Evolutionary conservation across 23 tunicate species (phyloP).

Genomic region (Pegea sp.): DNA sequence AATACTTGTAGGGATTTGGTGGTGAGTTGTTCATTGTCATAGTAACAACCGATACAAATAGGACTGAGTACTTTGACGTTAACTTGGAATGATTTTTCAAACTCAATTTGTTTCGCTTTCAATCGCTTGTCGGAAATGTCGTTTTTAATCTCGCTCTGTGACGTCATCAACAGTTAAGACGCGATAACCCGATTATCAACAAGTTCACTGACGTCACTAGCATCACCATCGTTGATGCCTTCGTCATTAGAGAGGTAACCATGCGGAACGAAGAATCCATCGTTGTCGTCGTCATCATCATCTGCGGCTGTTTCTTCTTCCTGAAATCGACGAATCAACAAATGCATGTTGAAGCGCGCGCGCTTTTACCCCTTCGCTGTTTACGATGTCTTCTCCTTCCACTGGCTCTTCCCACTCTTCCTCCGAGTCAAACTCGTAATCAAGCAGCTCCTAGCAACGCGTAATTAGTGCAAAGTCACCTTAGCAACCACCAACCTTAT

Average conservation of each 20-base stretch:
- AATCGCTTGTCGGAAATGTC: constrained; percentile 48
- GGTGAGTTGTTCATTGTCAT: constrained; percentile 3
- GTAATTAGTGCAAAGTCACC: neutral
- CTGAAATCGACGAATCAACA: constrained; percentile 3
- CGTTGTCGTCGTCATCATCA: constrained; percentile 81
- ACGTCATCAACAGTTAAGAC: neutral
- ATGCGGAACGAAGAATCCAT: constrained; percentile 98
- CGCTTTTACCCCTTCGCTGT: constrained; percentile 69
- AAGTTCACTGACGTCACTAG: neutral
- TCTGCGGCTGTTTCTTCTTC: constrained; percentile 72
- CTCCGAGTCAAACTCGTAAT: constrained; percentile 87
- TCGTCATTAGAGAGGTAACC: constrained; percentile 93
- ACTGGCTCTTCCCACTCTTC: constrained; percentile 94
- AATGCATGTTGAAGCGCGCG: no score
- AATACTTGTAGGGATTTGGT: neutral
- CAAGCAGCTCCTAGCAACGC: constrained; percentile 39
- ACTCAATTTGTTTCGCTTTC: constrained; percentile 75
- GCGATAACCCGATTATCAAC: neutral
- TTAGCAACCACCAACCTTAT: constrained; percentile 8
- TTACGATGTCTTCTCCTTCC: constrained; percentile 84
- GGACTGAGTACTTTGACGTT: constrained; percentile 47
- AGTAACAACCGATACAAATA: constrained; percentile 46
- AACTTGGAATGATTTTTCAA: constrained; percentile 68
- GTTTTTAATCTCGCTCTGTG: constrained; percentile 19
- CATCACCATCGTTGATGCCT: constrained; percentile 44